A percentile compares a stretch with the other conserved stretches of the same genome.
Evolutionary conservation across 2,888 invertebrate genomes (phyloP).

Genomic region (Synergus japonicus): DNA sequence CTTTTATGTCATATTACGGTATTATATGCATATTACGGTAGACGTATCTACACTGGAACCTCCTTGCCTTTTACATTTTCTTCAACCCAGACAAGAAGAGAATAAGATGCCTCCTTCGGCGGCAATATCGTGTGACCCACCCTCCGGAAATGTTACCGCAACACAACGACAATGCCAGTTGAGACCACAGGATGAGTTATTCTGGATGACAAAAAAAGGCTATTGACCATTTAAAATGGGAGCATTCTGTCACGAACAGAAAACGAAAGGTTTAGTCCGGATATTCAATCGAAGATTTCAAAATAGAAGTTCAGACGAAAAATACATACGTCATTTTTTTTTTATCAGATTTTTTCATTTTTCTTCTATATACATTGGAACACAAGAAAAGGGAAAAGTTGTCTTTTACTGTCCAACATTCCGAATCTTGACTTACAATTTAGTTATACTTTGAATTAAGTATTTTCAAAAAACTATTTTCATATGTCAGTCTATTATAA

Average conservation of each 20-base stretch:
- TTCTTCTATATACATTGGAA: not conserved
- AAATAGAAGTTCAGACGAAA: not conserved
- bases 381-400: not conserved
- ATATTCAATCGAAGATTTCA: not conserved
- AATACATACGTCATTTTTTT: not conserved
- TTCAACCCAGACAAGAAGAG: slow-evolving; percentile 25
- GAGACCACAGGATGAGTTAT: slow-evolving; percentile 36
- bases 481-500: not conserved
- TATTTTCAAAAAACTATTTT: not conserved
- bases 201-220: slow-evolving; percentile 34
- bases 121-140: slow-evolving; percentile 39
- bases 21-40: slow-evolving; percentile 13
- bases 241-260: slow-evolving; percentile 29
- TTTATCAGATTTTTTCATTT: not conserved
- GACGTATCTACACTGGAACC: slow-evolving; percentile 19
- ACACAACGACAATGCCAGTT: slow-evolving; percentile 33
- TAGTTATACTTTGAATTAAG: too few relatives aligned
- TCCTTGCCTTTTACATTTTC: slow-evolving; percentile 16
- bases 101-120: slow-evolving; percentile 30
- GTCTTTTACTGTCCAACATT: too few relatives aligned
- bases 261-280: not conserved
- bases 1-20: not conserved
- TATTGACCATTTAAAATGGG: slow-evolving; percentile 33
- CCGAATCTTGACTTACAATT: too few relatives aligned
- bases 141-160: slow-evolving; percentile 40